Base-by-base conservation (phyloP, 2,888 invertebrate genomes). In the Synergus laeviventris region DNA sequence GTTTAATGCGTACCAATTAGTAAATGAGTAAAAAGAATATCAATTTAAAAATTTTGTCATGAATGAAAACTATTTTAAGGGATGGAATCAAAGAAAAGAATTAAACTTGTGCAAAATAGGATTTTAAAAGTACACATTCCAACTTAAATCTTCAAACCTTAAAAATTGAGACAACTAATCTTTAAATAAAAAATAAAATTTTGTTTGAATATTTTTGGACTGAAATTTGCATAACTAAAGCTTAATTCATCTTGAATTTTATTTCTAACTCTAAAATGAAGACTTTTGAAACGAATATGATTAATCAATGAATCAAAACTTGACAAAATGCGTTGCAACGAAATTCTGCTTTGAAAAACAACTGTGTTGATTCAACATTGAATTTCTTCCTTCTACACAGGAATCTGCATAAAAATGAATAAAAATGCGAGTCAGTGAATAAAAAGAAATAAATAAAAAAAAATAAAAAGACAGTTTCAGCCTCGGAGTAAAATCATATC, bases 271-370 rank as follows among this genome's bases (percentile, higher is more conserved):
- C 2, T 18, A 54, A 16, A 18, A 54, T 2, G 18, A 54, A 9
- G n/a, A 54, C 54, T 54, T 18, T 18, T 3, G 18, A n/a, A 54
- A 18, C 14, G 11, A 21, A 7, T 59, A 24, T 59, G 14, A 24
- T 24, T 21, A 59, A 24, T 59, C 24, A 24, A 59, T 24, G 14
- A 59, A 59, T 21, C 11, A 59, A 59, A 18, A 59, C 18, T 70
- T 31, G 31, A 49, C 31, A 70, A 70, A 70, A 49, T 70, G 70
- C 70, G 70, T 70, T 70, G 45, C 18, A 70, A 70, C n/a, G 2
- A 70, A 54, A 70, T 45, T 24, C 45, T 45, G 42, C 66, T 66
- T 66, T 66, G 24, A 66, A 45, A 42, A 66, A 66, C 42, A 66
- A 70, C 11, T 70, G 31, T n/a, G 24, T 70, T 45, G 49, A 70